These are phyloP conservation scores for Mormyrus lacerda DNA, from an alignment of 2,113 vertebrate genomes.

Conservation along the genomic window DNA sequence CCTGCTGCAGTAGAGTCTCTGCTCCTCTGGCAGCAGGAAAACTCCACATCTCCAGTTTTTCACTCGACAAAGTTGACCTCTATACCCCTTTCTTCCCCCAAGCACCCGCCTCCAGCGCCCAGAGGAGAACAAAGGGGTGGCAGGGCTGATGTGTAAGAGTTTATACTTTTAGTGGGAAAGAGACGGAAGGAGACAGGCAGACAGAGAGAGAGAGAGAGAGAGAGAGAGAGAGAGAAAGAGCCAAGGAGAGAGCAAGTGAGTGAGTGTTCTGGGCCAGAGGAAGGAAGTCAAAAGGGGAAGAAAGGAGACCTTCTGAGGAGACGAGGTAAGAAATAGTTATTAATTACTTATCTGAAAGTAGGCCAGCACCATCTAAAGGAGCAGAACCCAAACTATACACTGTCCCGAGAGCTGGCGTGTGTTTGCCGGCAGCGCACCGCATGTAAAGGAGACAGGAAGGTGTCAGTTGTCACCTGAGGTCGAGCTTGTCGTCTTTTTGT, in stretches of 20 bases:
- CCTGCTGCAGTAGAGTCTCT: neutral
- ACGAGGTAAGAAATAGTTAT: slow-evolving; percentile 2
- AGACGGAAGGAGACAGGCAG: slow-evolving; percentile 25
- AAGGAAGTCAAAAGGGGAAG: neutral
- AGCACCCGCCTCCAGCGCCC: neutral
- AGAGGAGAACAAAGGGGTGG: neutral
- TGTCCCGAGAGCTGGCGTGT: neutral
- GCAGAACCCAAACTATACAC: neutral
- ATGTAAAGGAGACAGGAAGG: neutral
- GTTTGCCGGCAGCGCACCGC: neutral
- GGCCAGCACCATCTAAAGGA: neutral
- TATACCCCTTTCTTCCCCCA: neutral
- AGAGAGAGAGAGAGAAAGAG: slow-evolving; percentile 13
- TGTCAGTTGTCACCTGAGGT: neutral
- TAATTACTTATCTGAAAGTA: neutral
- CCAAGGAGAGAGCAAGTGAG: slow-evolving; percentile 6
- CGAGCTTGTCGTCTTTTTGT: neutral
- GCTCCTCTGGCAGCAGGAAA: neutral
- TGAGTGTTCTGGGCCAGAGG: slow-evolving; percentile 22
- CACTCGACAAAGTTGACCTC: neutral
- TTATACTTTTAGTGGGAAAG: slow-evolving; percentile 20
- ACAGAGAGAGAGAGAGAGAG: slow-evolving; percentile 28
- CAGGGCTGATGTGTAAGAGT: neutral
- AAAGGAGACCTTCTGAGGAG: slow-evolving; percentile 1
- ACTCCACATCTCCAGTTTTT: neutral